Evolutionary conservation across 2,888 invertebrate species (phyloP).

Genomic region (Drosophila tanythrix): DNA sequence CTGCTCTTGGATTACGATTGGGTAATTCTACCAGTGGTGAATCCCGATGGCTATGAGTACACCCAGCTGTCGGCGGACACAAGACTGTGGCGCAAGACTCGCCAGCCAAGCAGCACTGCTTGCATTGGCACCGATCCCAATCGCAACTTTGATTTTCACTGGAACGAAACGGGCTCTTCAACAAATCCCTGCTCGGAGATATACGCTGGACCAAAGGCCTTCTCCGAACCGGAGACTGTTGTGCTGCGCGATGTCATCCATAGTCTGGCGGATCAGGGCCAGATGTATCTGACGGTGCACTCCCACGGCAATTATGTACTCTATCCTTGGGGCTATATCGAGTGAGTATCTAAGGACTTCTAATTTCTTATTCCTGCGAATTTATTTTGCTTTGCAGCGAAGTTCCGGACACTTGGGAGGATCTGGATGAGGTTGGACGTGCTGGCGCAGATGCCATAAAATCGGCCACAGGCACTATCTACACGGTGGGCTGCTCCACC

Average conservation of each 20-base stretch:
- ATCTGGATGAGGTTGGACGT: slow-evolving; percentile 82
- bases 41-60: slow-evolving; percentile 90
- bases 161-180: slow-evolving; percentile 84
- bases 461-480: slow-evolving; percentile 75
- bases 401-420: slow-evolving; percentile 84
- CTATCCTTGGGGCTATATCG: slow-evolving; percentile 78
- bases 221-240: slow-evolving; percentile 88
- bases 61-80: slow-evolving; percentile 81
- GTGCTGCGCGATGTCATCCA: slow-evolving; percentile 86
- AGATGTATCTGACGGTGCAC: slow-evolving; percentile 83
- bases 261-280: slow-evolving; percentile 83
- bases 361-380: neutral
- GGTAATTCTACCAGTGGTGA: slow-evolving; percentile 88
- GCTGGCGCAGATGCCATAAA: slow-evolving; percentile 82
- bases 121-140: slow-evolving; percentile 87
- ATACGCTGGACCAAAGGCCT: slow-evolving; percentile 87
- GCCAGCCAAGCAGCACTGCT: slow-evolving; percentile 74
- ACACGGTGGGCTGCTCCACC: slow-evolving; percentile 81
- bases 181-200: slow-evolving; percentile 85
- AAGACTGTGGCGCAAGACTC: slow-evolving; percentile 86
- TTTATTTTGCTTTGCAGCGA: slow-evolving; percentile 43
- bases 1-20: slow-evolving; percentile 87
- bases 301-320: slow-evolving; percentile 74
- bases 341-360: slow-evolving; percentile 41
- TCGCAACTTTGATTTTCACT: slow-evolving; percentile 88